Conservation (phyloP, 1,140 invertebrate species). For the Oreohelix idahoensis region DNA sequence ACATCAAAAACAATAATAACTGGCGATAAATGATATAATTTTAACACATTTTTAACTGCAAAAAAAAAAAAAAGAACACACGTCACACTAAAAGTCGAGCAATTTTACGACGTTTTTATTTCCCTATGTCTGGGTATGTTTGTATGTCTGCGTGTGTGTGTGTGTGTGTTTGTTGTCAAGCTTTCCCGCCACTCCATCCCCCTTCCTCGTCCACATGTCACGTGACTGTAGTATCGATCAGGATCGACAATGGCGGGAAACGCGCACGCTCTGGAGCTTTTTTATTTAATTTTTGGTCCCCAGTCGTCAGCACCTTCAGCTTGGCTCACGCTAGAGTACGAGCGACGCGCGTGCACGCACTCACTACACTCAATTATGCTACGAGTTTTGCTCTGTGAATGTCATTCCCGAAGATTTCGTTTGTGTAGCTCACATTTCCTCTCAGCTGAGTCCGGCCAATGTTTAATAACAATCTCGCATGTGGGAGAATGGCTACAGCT, state of each 20-base stretch:
- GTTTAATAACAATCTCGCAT: no score
- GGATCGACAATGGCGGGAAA: conserved; percentile 6
- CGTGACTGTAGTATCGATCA: not conserved
- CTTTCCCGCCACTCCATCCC: not conserved
- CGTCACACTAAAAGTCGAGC: no score
- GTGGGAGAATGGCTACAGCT: no score
- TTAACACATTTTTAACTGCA: no score
- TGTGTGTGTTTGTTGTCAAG: no score
- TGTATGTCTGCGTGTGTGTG: no score
- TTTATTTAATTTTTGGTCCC: not conserved
- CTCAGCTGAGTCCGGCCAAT: no score
- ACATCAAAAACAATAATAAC: no score
- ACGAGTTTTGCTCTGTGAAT: not conserved
- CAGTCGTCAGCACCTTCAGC: not conserved
- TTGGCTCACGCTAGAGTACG: not conserved
- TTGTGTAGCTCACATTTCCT: not conserved
- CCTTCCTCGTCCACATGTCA: not conserved
- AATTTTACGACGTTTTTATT: no score
- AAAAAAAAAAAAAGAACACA: no score
- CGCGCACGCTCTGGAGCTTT: not conserved
- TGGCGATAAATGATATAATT: no score
- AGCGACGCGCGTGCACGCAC: not conserved
- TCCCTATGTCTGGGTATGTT: no score
- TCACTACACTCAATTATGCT: not conserved
- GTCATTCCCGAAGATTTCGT: not conserved